Conservation (phyloP, 2,888 invertebrate genomes). For the Clostera curtula region DNA sequence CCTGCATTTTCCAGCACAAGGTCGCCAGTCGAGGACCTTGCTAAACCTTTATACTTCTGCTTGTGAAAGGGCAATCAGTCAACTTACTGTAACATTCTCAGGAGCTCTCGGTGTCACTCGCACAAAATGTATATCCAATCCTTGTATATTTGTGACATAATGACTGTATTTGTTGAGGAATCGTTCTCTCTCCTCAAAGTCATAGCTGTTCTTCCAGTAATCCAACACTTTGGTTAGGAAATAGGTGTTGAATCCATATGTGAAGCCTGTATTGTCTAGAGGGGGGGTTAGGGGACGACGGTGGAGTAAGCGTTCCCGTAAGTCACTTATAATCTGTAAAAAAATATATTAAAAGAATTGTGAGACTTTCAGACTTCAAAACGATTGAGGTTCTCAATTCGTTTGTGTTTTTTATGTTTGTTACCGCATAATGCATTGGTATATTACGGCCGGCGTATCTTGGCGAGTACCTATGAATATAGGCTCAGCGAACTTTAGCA, state of each 20-base stretch:
- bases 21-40: no score
- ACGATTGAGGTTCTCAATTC: background rate
- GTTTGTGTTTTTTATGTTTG: background rate
- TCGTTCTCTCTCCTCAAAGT: slow-evolving; percentile 72
- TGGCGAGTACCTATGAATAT: no score
- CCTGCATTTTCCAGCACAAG: no score
- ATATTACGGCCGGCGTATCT: no score
- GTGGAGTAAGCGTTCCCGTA: slow-evolving; percentile 71
- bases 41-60: no score
- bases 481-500: no score
- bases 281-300: slow-evolving; percentile 67
- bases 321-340: slow-evolving; percentile 66
- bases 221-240: slow-evolving; percentile 79
- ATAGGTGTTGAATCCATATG: slow-evolving; percentile 87
- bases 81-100: slow-evolving; percentile 37
- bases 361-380: background rate
- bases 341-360: slow-evolving; percentile 19
- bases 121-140: slow-evolving; percentile 83
- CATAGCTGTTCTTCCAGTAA: slow-evolving; percentile 86
- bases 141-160: slow-evolving; percentile 83
- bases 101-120: slow-evolving; percentile 75
- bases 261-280: slow-evolving; percentile 80
- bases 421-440: no score
- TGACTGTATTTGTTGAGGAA: slow-evolving; percentile 83
- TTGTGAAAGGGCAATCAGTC: slow-evolving; percentile 1